Base-by-base conservation (phyloP, 2,113 vertebrate genomes). In the Psettodes erumei region DNA sequence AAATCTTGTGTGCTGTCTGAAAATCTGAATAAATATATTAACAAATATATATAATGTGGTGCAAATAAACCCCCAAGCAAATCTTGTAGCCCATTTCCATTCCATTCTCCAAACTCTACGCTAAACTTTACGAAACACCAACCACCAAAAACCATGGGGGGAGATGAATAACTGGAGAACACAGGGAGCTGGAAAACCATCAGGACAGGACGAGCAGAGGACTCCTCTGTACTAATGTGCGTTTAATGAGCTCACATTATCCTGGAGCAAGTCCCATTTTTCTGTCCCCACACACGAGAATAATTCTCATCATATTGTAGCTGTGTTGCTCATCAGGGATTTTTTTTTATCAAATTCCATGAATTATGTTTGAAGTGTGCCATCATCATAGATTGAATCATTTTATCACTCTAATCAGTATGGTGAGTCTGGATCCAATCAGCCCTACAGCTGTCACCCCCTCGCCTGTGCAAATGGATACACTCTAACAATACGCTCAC, bases 381-480 rank as follows among this genome's bases (percentile, higher is more conserved):
- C 75, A 35, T 75, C 77, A 40, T 81, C 56, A 11, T 33, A 45
- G 42, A 66, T 48, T 42, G 71, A 76, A 38, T 56, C 58, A 19
- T 81, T 81, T 62, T 61, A 83, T 83, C 77, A 66, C 27, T 55
- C 43, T 59, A 82, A 83, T 87, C 84, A 85, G 82, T 7, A 5
- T 1, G 2, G 27, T 11, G 42, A 62, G 82, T 54, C 82, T 86
- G 87, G 73, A 66, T 81, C 62, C 82, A 78, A 89, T 86, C 79
- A 88, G 70, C 10, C 42, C 27, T 18, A 30, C 82, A 66, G 79
- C 64, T 65, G 62, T 63, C 55, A 45, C 28, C 6, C 48, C 50
- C 42, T 19, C 16, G 16, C 38, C 42, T 23, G 2, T 16, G 78
- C 66, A 59, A 73, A 81, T 60, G 77, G 56, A 40, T 71, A 51